Percentiles rank a stretch among this genome's conserved stretches.
phyloP scores from a whole-genome alignment of 2,113 vertebrate genomes.

The Eudyptes chrysolophus region DNA sequence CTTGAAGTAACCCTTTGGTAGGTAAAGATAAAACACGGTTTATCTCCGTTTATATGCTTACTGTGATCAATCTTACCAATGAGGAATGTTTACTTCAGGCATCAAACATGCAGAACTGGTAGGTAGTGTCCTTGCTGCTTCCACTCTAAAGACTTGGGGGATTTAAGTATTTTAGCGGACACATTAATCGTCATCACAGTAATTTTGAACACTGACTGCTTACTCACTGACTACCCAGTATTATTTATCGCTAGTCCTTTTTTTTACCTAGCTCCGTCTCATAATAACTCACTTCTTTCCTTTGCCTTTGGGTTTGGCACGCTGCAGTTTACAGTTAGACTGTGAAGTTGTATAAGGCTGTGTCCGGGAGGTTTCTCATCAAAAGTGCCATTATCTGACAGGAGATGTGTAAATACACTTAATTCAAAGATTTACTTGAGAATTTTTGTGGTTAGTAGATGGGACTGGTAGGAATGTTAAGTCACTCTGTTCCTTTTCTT shows the following conservation, averaged over 20 bases:
- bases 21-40: neutral
- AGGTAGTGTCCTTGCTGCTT: neutral
- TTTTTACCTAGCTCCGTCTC: neutral
- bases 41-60: neutral
- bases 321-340: neutral
- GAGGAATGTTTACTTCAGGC: neutral
- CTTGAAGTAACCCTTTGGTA: neutral
- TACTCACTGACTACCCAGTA: neutral
- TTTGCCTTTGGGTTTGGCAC: neutral
- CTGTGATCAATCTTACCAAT: neutral
- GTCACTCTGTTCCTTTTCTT: neutral
- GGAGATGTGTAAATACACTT: neutral
- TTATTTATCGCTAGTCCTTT: neutral
- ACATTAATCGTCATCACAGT: neutral
- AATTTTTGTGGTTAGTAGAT: neutral
- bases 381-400: neutral
- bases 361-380: neutral
- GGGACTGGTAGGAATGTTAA: neutral
- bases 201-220: neutral
- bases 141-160: neutral
- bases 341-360: neutral
- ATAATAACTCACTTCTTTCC: neutral
- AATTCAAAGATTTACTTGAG: neutral
- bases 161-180: neutral
- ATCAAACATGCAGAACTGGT: neutral